These are phyloP conservation scores for Podotricha telesiphe DNA, from an alignment of 2,888 invertebrate species.

Conservation along the genomic window DNA sequence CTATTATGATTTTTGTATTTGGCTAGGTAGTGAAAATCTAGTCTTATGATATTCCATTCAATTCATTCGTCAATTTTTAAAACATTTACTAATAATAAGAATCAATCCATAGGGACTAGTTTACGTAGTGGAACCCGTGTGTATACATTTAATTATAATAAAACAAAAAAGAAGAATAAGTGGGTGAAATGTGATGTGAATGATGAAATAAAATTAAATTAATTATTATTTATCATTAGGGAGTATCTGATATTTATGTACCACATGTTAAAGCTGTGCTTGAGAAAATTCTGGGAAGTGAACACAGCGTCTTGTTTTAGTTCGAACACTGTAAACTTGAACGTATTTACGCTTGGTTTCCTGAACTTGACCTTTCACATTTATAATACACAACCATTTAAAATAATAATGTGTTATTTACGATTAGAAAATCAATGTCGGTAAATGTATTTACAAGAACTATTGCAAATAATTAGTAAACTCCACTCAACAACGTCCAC, in stretches of 20 bases:
- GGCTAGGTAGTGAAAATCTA: no score
- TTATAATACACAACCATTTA: constrained; percentile 10
- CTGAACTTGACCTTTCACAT: constrained; percentile 46
- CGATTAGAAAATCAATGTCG: constrained; percentile 3
- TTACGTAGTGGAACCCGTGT: no score
- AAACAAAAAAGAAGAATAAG: not conserved
- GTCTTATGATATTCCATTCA: no score
- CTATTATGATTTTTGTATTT: no score
- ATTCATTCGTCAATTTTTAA: no score
- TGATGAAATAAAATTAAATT: constrained; percentile 8
- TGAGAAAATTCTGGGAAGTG: constrained; percentile 44
- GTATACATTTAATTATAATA: not conserved
- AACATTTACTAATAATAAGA: no score
- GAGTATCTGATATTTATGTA: constrained; percentile 7
- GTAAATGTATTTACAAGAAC: not conserved
- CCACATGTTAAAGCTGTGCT: constrained; percentile 27
- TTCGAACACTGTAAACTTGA: constrained; percentile 46
- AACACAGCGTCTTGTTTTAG: constrained; percentile 47
- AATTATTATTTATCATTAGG: constrained; percentile 6
- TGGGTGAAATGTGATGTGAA: not conserved
- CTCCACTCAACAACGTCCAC: constrained; percentile 6
- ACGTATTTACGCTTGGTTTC: constrained; percentile 43
- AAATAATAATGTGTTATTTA: constrained; percentile 23
- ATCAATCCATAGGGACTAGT: no score
- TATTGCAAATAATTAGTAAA: not conserved